phyloP scores from a whole-genome alignment of 2,797 vertebrate species.

The Periophthalmus magnuspinnatus region DNA sequence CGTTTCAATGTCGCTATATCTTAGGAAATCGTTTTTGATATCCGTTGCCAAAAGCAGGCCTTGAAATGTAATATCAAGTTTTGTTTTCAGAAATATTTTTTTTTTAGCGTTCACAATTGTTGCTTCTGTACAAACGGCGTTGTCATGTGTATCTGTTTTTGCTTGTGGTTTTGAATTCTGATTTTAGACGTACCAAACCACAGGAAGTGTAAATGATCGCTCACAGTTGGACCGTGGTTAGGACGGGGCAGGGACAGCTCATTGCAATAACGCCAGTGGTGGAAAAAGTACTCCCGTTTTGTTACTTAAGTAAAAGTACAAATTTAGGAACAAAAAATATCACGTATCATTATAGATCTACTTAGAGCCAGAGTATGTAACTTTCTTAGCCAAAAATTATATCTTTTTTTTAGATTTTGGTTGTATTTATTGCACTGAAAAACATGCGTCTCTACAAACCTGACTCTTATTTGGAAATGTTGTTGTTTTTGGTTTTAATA shows the following conservation, averaged over 20 bases:
- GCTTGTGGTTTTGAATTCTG: conserved; percentile 22
- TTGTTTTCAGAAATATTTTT: conserved; percentile 34
- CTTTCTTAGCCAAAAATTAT: no score
- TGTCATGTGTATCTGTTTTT: conserved; percentile 46
- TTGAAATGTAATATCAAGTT: conserved; percentile 37
- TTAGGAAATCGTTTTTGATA: conserved; percentile 14
- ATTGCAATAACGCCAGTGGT: conserved; percentile 43
- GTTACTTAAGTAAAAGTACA: no score
- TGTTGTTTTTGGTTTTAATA: no score
- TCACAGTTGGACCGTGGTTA: conserved; percentile 9
- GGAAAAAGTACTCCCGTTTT: no score
- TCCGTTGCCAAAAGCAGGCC: conserved; percentile 47
- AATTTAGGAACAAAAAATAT: no score
- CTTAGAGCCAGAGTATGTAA: no score
- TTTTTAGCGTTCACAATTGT: conserved; percentile 28
- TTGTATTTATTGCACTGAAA: no score
- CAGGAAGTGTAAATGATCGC: conserved; percentile 19
- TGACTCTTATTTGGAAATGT: no score
- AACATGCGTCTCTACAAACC: no score
- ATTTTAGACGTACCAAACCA: conserved; percentile 27
- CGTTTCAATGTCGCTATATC: background rate
- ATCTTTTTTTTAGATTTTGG: no score
- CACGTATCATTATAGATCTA: no score
- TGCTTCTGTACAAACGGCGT: conserved; percentile 26
- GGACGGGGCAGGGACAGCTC: conserved; percentile 23